Evolutionary conservation across 2,888 invertebrate species (phyloP), one percentile per base, ranked within the genome.

Genomic region (Scaptomyza reducta): DNA sequence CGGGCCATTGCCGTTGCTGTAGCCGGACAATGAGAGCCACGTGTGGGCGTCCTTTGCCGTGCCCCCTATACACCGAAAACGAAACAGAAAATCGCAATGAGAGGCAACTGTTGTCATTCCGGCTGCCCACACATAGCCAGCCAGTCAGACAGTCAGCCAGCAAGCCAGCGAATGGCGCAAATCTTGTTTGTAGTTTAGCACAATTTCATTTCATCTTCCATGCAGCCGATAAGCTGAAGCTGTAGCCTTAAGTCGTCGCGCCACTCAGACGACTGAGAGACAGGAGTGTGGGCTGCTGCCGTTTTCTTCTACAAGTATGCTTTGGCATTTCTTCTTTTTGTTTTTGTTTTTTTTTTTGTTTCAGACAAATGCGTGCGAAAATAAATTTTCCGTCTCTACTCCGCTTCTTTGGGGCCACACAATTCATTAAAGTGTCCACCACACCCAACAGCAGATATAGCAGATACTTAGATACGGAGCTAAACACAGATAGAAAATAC

Each of bases 101-200:
- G 70, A 49, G 58, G 63, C 73, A 76, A 63, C 42, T 74, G 70
- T 62, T 78, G 75, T 78, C 75, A 68, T 63, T 67, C 77, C 57
- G 50, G 58, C 79, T 74, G 86, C 88, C 82, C 82, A 87, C 88
- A 81, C 85, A 79, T 46, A 49, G 57, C 33, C 49, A 55, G 40
- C 18, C 27, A 38, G 35, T 29, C 49, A 35, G 51, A 35, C 51
- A 49, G 63, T 10, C 42, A 31, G 55, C 27, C 44, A 49, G 54
- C 29, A 46, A 31, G 55, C 27, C 44, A 49, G 54, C 29, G 51
- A 56, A 38, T 47, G 51, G 51, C 65, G 57, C 69, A 74, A 82
- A 82, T 87, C 86, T 85, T 70, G 83, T 87, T 81, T 82, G 79
- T 87, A 68, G 86, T 82, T 81, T 87, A 85, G 85, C 87, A 87